These are phyloP conservation scores for Zaprionus taronus DNA, from an alignment of 1,140 invertebrate genomes.

Conservation along the genomic window DNA sequence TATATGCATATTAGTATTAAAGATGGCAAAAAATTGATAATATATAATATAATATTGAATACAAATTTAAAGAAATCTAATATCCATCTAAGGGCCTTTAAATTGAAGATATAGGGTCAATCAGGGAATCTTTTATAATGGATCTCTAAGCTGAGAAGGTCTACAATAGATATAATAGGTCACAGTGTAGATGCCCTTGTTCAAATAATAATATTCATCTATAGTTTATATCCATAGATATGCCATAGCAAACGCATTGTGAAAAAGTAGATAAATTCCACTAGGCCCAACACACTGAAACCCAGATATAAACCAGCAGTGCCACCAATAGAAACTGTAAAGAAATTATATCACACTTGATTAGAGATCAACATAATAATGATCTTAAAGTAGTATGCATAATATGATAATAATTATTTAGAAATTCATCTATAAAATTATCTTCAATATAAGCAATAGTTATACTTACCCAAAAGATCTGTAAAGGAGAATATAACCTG, in stretches of 20 bases:
- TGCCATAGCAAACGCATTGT: constrained; percentile 87
- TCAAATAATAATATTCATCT: constrained; percentile 14
- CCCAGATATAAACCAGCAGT: constrained; percentile 89
- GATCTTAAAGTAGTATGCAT: no score
- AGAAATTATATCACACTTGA: no score
- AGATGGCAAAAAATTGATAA: background rate
- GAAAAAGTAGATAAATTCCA: constrained; percentile 89
- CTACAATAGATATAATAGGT: no score
- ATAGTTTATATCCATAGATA: constrained; percentile 66
- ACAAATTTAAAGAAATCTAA: background rate
- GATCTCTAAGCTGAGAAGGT: no score
- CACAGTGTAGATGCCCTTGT: no score
- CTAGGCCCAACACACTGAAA: constrained; percentile 88
- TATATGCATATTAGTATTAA: background rate
- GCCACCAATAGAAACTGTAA: constrained; percentile 88
- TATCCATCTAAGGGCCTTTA: no score
- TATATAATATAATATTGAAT: no score
- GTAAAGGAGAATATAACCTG: constrained; percentile 81
- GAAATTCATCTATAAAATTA: background rate
- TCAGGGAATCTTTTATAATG: no score
- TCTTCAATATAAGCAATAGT: background rate
- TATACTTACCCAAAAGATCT: constrained; percentile 71
- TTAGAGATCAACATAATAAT: no score
- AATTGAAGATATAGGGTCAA: no score
- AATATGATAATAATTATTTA: background rate